phyloP scores from a whole-genome alignment of 2,113 vertebrate genomes.

The Rhynchomys soricoides region DNA sequence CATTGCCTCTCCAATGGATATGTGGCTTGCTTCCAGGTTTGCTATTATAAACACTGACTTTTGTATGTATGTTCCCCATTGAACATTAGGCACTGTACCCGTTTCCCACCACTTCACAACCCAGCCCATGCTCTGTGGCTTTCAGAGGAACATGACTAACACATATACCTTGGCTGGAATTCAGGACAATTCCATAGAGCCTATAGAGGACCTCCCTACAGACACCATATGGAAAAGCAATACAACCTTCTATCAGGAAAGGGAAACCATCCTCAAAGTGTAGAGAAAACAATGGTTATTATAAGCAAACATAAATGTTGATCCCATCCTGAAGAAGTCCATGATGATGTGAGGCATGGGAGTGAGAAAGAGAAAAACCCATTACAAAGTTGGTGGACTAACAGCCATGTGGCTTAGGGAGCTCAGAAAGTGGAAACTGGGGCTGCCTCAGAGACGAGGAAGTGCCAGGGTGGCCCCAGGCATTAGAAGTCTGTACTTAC shows the following conservation, averaged over 20 bases:
- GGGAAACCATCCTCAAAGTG: slow-evolving; percentile 45
- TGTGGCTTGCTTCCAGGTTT: slow-evolving; percentile 30
- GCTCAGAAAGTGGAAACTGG: background rate
- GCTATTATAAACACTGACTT: slow-evolving; percentile 43
- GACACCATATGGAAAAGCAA: slow-evolving; percentile 58
- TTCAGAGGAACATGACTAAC: background rate
- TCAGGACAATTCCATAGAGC: slow-evolving; percentile 36
- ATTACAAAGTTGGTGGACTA: background rate
- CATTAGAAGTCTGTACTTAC: background rate
- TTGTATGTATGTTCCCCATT: background rate
- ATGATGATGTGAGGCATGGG: background rate
- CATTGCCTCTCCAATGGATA: background rate
- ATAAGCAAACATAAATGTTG: background rate
- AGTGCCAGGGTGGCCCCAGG: background rate
- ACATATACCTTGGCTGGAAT: slow-evolving; percentile 36
- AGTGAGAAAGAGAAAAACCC: slow-evolving; percentile 1
- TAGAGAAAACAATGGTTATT: slow-evolving; percentile 62
- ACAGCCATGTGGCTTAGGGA: background rate
- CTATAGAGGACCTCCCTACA: background rate
- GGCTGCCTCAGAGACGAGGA: background rate
- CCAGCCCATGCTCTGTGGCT: background rate
- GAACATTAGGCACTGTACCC: background rate
- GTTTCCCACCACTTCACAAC: background rate
- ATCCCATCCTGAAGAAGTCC: slow-evolving; percentile 33
- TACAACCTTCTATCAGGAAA: slow-evolving; percentile 58